phyloP scores from a whole-genome alignment of 2,113 vertebrate genomes.

The Hippocampus barbouri region DNA sequence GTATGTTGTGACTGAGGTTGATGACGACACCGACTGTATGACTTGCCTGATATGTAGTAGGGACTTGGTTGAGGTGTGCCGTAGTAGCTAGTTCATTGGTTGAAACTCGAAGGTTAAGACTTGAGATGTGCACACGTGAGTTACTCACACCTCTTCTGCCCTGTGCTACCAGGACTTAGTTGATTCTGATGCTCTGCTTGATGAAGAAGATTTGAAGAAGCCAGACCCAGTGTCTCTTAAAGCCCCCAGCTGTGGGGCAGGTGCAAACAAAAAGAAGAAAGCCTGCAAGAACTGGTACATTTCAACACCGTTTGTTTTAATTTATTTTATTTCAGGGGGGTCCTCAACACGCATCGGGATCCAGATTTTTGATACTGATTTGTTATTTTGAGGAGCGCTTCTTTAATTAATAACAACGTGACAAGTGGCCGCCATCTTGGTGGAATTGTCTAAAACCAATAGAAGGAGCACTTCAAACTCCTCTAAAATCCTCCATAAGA shows the following conservation, averaged over 20 bases:
- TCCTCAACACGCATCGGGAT: neutral
- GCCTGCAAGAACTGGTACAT: constrained; percentile 95
- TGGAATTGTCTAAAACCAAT: no score
- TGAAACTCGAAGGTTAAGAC: neutral
- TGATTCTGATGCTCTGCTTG: constrained; percentile 89
- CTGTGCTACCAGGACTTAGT: constrained; percentile 78
- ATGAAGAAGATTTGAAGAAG: constrained; percentile 89
- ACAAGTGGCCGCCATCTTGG: no score
- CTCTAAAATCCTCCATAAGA: no score
- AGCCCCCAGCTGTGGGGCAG: constrained; percentile 78
- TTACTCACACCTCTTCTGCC: neutral
- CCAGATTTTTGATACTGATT: no score
- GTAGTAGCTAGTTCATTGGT: neutral
- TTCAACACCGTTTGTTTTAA: neutral
- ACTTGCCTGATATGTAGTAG: neutral
- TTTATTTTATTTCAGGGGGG: neutral
- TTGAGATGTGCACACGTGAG: neutral
- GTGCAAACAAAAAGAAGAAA: constrained; percentile 80
- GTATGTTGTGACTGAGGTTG: no score
- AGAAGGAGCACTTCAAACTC: no score
- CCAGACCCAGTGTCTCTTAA: constrained; percentile 83
- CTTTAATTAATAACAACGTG: no score
- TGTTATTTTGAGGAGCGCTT: no score
- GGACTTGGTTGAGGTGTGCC: neutral
- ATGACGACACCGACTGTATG: no score